phyloP scores from a whole-genome alignment of 2,113 vertebrate genomes.

The Pholis gunnellus region DNA sequence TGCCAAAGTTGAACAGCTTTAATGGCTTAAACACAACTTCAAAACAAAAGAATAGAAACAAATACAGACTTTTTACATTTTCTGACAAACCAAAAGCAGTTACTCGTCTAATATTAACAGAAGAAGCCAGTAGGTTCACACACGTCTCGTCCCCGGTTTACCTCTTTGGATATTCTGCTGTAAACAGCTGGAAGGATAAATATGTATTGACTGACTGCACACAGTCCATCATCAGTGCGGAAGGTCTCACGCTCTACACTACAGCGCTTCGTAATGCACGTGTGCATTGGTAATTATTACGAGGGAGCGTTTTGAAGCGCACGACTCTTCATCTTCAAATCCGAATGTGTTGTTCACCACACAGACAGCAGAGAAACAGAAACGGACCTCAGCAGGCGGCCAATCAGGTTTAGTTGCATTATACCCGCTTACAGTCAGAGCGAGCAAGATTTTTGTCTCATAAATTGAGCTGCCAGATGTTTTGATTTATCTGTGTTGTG shows the following conservation, averaged over 20 bases:
- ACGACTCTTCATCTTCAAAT: background rate
- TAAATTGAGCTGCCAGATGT: slow-evolving; percentile 15
- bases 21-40: background rate
- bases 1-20: background rate
- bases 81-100: background rate
- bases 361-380: background rate
- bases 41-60: background rate
- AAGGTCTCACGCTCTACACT: background rate
- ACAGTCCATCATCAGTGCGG: background rate
- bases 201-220: background rate
- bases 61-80: background rate
- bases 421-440: slow-evolving; percentile 15
- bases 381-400: background rate
- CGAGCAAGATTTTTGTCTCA: slow-evolving; percentile 13
- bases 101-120: too few species aligned
- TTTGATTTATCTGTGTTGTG: slow-evolving; percentile 14
- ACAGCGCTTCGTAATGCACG: background rate
- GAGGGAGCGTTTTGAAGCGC: background rate
- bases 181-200: slow-evolving; percentile 1
- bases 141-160: slow-evolving; percentile 8
- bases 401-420: slow-evolving; percentile 8
- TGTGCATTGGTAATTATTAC: background rate
- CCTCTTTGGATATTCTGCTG: background rate
- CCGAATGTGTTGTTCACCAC: background rate
- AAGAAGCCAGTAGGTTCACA: too few species aligned